Evolutionary conservation across 1,140 invertebrate species (phyloP).

Genomic region (Agrilus planipennis): DNA sequence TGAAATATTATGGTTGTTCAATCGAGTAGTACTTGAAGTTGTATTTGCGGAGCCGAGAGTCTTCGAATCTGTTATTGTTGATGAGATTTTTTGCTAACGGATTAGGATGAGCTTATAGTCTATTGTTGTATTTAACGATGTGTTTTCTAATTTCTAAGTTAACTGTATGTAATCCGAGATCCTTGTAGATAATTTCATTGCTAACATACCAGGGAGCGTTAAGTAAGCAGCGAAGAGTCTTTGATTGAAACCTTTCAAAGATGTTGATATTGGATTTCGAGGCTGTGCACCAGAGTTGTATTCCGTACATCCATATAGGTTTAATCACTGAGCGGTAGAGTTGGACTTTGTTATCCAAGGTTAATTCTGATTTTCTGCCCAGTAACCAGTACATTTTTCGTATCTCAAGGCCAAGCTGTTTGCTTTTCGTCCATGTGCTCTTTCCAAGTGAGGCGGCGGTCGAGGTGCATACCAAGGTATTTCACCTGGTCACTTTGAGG

Average conservation of each 20-base stretch:
- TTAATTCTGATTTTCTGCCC: background rate
- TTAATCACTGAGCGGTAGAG: background rate
- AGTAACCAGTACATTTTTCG: background rate
- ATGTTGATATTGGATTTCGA: background rate
- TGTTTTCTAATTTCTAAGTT: background rate
- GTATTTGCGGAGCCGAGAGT: no score
- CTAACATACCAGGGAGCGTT: conserved; percentile 1
- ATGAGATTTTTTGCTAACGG: no score
- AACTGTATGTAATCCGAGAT: background rate
- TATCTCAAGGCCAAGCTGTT: background rate
- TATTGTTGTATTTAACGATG: background rate
- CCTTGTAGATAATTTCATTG: background rate
- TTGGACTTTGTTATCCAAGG: background rate
- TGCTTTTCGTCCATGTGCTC: conserved; percentile 1
- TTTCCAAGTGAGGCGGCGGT: no score
- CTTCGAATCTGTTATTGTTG: no score
- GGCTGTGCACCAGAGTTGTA: background rate
- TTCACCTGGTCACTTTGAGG: no score
- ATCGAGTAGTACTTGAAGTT: no score
- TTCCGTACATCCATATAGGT: conserved; percentile 2
- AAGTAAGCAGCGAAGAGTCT: background rate
- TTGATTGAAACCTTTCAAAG: conserved; percentile 1
- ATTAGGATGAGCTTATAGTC: conserved; percentile 1
- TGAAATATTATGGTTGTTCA: no score
- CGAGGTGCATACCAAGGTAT: no score